These are phyloP conservation scores for Salarias fasciatus DNA, from an alignment of 2,797 vertebrate genomes.

Conservation along the genomic window DNA sequence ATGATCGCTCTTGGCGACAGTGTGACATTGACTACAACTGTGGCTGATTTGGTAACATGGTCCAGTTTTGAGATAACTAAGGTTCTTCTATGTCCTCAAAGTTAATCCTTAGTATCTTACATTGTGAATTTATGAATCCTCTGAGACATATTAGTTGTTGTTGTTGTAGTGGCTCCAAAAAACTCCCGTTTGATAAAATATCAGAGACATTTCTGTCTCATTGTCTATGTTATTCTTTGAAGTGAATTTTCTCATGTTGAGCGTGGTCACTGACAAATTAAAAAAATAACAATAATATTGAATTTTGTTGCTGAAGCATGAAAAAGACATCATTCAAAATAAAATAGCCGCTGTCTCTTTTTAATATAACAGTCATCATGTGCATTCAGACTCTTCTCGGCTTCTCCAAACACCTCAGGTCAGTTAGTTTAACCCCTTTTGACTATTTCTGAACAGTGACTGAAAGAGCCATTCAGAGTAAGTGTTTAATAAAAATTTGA, in stretches of 20 bases:
- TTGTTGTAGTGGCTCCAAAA: too few species aligned
- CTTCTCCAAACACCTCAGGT: too few species aligned
- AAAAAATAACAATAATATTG: too few species aligned
- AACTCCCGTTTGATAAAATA: background rate
- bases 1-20: too few species aligned
- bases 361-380: conserved; percentile 4
- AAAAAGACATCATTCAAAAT: too few species aligned
- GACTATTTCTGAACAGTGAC: too few species aligned
- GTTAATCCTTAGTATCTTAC: background rate
- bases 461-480: too few species aligned
- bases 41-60: background rate
- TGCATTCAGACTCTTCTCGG: background rate
- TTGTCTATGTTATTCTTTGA: background rate
- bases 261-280: background rate
- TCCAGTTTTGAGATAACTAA: background rate
- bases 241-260: background rate
- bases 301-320: too few species aligned
- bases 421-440: background rate
- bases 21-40: background rate
- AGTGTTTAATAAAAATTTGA: too few species aligned
- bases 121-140: background rate
- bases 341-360: conserved; percentile 10
- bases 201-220: background rate
- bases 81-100: background rate
- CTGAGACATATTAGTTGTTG: background rate